phyloP scores from a whole-genome alignment of 2,888 invertebrate species.

The Melitaea athalia region DNA sequence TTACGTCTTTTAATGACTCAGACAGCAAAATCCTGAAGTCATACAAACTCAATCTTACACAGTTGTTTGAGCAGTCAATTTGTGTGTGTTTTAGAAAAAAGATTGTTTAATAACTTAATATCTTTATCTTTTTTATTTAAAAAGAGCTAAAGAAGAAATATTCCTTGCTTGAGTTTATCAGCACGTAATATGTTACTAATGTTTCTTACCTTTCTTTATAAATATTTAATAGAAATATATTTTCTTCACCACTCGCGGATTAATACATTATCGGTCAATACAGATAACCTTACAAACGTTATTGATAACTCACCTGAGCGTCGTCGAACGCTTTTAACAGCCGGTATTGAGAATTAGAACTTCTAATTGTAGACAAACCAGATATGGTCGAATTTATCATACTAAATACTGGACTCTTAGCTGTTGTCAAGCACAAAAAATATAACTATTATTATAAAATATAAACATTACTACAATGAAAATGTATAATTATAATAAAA shows the following conservation, averaged over 20 bases:
- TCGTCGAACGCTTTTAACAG: conserved; percentile 83
- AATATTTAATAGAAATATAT: neutral
- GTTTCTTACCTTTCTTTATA: neutral
- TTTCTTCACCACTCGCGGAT: too few species aligned
- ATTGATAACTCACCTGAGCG: conserved; percentile 69
- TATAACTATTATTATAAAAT: neutral
- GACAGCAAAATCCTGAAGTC: neutral
- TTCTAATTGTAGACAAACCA: conserved; percentile 89
- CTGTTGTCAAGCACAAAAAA: conserved; percentile 62
- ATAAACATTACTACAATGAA: neutral
- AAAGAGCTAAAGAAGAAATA: too few species aligned
- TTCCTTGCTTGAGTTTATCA: too few species aligned
- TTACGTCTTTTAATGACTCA: neutral
- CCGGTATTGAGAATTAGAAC: conserved; percentile 84
- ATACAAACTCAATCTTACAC: neutral
- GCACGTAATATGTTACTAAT: neutral
- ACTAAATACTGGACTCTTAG: conserved; percentile 90
- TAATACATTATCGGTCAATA: conserved; percentile 13
- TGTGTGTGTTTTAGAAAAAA: neutral
- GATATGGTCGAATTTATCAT: conserved; percentile 88
- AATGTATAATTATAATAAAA: too few species aligned
- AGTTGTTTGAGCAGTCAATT: neutral
- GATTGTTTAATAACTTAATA: neutral
- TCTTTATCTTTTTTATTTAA: neutral
- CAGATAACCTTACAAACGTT: conserved; percentile 5